Evolutionary conservation across 1,140 invertebrate species (phyloP).

Genomic region (Elymnias hypermnestra): DNA sequence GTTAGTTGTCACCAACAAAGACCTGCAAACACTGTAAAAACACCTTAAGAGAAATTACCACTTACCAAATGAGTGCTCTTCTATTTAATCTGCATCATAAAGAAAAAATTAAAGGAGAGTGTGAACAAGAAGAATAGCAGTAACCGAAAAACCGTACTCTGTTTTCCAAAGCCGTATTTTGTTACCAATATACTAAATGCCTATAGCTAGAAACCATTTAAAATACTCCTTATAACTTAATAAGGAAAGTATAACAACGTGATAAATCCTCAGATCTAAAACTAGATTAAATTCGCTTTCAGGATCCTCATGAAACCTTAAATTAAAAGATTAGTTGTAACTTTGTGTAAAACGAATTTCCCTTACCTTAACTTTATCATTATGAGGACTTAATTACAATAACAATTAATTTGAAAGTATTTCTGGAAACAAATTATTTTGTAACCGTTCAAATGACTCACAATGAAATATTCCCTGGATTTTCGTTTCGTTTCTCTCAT

Average conservation of each 20-base stretch:
- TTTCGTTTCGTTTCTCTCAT: background rate
- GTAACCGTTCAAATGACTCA: background rate
- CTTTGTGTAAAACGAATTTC: background rate
- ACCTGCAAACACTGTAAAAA: no score
- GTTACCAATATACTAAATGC: no score
- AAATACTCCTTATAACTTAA: background rate
- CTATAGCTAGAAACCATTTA: no score
- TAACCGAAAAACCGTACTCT: no score
- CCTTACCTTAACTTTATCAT: background rate
- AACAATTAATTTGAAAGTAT: no score
- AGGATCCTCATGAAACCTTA: background rate
- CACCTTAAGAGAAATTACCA: no score
- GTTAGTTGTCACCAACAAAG: no score
- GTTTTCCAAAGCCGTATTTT: no score
- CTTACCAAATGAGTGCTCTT: no score
- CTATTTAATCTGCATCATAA: no score
- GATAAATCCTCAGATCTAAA: background rate
- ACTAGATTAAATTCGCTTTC: background rate
- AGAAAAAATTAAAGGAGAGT: no score
- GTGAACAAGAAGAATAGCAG: no score
- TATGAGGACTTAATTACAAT: background rate
- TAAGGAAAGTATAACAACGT: background rate
- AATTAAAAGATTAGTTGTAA: background rate
- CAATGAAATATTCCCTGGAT: background rate
- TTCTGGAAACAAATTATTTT: background rate